Conservation (phyloP, 2,888 invertebrate genomes). For the Macaria liturata region DNA sequence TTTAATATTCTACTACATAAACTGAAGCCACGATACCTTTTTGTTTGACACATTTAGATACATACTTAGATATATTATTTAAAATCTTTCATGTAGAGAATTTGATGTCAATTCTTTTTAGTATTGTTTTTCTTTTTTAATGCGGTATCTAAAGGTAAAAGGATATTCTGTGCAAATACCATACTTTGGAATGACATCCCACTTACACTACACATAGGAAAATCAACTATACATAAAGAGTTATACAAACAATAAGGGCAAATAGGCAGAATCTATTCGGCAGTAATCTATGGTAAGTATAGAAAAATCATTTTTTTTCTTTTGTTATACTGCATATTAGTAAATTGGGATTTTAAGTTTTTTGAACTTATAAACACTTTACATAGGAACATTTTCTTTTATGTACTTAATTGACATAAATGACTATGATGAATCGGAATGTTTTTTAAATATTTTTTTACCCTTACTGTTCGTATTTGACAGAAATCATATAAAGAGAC, state of each 20-base stretch:
- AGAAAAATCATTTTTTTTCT: too few species aligned
- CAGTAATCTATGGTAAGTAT: too few species aligned
- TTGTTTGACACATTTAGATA: too few species aligned
- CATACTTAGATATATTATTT: too few species aligned
- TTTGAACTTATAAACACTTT: background rate
- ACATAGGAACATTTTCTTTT: conserved; percentile 5
- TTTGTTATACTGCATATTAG: too few species aligned
- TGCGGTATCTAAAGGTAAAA: background rate
- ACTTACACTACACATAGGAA: conserved; percentile 54
- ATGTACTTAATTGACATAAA: conserved; percentile 10
- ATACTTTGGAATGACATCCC: conserved; percentile 79
- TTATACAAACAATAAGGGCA: conserved; percentile 9
- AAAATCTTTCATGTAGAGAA: too few species aligned
- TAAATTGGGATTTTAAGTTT: too few species aligned
- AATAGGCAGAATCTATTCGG: too few species aligned
- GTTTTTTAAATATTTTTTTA: background rate
- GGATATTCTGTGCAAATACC: conserved; percentile 30
- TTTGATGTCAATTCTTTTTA: too few species aligned
- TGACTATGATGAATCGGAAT: background rate
- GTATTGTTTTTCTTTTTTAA: background rate
- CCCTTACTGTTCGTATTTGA: conserved; percentile 13
- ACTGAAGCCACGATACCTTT: too few species aligned
- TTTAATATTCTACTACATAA: too few species aligned
- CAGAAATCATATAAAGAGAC: conserved; percentile 43
- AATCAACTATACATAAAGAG: conserved; percentile 66